These are phyloP conservation scores for Coreoperca whiteheadi DNA, from an alignment of 2,113 vertebrate genomes.

Conservation along the genomic window DNA sequence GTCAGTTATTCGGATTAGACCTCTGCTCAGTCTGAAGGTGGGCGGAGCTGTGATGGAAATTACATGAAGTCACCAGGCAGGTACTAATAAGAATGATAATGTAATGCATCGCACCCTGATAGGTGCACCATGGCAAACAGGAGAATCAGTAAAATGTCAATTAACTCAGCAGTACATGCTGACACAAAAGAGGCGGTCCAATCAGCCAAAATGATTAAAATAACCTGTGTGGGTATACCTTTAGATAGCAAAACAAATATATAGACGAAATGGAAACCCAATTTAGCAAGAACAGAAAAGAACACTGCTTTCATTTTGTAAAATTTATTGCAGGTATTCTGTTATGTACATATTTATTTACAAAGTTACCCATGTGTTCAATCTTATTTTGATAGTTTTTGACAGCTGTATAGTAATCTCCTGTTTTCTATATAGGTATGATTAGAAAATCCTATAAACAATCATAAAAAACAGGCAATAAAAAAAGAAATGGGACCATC, in stretches of 20 bases:
- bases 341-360: constrained; percentile 86
- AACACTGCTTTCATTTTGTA: constrained; percentile 44
- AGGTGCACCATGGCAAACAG: not conserved
- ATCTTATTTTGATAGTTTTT: constrained; percentile 53
- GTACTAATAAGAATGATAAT: not conserved
- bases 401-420: constrained; percentile 64
- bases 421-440: constrained; percentile 69
- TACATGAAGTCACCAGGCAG: not conserved
- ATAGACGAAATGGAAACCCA: constrained; percentile 22
- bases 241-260: not conserved
- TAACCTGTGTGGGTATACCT: not conserved
- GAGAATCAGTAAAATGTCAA: not conserved
- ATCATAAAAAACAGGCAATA: constrained; percentile 73
- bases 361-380: constrained; percentile 75
- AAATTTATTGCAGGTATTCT: constrained; percentile 82
- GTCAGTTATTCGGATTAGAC: not conserved
- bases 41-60: not conserved
- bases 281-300: constrained; percentile 32
- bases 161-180: too few species aligned
- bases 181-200: not conserved
- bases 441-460: constrained; percentile 76
- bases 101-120: not conserved
- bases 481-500: constrained; percentile 64
- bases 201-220: not conserved
- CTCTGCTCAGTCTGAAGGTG: not conserved